These are phyloP conservation scores for human DNA, from an alignment of 2,113 vertebrate species.

Conservation along the genomic window DNA sequence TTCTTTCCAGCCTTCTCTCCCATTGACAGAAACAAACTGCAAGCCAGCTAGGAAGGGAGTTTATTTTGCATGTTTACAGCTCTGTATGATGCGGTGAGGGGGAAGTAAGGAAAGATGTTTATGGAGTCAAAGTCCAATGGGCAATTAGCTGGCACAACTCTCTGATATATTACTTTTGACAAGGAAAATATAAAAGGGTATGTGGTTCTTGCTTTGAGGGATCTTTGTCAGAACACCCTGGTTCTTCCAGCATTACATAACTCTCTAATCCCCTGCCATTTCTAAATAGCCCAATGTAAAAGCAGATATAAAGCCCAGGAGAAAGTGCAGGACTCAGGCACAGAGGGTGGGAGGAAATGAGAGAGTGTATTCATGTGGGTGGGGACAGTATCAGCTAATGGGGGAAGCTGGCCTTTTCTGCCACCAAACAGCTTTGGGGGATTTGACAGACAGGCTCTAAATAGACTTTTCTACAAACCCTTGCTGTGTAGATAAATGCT, in stretches of 20 bases:
- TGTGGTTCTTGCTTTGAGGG: neutral
- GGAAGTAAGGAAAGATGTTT: neutral
- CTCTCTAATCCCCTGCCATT: neutral
- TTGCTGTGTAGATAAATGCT: neutral
- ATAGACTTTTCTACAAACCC: slow-evolving; percentile 29
- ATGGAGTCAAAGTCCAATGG: neutral
- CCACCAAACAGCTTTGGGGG: neutral
- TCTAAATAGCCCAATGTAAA: neutral
- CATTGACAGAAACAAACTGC: neutral
- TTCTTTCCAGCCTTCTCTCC: neutral
- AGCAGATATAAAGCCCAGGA: neutral
- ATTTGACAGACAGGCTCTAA: neutral
- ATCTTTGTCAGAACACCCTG: neutral
- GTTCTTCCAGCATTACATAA: neutral
- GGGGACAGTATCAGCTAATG: neutral
- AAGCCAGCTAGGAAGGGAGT: neutral
- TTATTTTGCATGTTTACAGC: neutral
- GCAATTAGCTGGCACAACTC: neutral
- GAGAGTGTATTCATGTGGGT: neutral
- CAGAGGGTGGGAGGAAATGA: neutral
- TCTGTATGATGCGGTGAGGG: neutral
- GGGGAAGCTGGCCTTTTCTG: neutral
- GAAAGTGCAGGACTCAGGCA: neutral
- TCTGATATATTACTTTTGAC: neutral
- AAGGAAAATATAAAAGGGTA: neutral